Evolutionary conservation across 2,797 vertebrate species (phyloP).

Genomic region (Lepidocolaptes lacrymiger): DNA sequence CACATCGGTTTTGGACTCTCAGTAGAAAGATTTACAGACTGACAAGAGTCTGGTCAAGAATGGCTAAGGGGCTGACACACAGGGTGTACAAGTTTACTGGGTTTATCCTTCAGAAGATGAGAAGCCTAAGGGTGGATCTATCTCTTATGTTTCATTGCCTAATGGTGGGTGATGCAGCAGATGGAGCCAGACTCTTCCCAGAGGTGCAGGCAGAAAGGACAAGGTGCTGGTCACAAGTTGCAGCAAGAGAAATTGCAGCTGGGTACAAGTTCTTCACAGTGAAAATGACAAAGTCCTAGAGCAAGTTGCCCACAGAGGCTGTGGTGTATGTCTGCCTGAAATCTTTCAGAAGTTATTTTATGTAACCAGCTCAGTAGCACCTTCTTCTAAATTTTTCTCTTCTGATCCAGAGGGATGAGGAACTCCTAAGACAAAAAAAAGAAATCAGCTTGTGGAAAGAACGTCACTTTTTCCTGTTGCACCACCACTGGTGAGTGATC

Average conservation of each 20-base stretch:
- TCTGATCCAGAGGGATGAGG: not conserved
- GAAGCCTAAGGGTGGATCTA: not conserved
- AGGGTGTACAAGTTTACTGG: rapidly evolving
- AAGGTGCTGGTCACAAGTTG: not conserved
- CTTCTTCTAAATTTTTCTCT: not conserved
- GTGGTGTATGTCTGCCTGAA: not conserved
- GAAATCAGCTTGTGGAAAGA: not conserved
- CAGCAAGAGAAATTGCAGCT: not conserved
- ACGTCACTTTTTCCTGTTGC: not conserved
- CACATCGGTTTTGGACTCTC: not conserved
- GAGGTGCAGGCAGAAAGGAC: not conserved
- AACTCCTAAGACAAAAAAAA: not conserved
- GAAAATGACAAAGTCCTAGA: not conserved
- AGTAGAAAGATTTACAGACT: not conserved
- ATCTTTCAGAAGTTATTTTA: not conserved
- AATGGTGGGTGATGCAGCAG: not conserved
- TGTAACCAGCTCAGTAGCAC: not conserved
- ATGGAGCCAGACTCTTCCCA: not conserved
- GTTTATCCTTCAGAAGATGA: not conserved
- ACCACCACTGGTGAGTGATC: no score
- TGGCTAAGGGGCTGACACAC: rapidly evolving
- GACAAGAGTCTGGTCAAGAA: not conserved
- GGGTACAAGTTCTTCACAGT: not conserved
- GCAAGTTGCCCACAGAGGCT: not conserved
- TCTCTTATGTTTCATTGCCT: not conserved